A percentile compares a stretch with the other conserved stretches of the same genome.
phyloP scores from a whole-genome alignment of 2,113 vertebrate species.

The Apaloderma vittatum region DNA sequence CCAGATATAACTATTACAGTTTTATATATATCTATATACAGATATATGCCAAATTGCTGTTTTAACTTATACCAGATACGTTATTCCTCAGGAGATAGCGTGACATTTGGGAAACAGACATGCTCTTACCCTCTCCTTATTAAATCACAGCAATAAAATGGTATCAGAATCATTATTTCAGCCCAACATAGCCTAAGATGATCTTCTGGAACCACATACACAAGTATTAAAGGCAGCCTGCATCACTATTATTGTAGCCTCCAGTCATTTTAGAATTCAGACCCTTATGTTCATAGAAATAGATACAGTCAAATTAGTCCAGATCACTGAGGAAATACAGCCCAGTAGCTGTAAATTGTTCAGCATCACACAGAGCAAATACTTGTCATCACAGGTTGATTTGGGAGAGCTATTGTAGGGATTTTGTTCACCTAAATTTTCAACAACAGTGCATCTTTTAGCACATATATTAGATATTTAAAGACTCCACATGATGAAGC shows the following conservation, averaged over 20 bases:
- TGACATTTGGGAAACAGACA: neutral
- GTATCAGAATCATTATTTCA: neutral
- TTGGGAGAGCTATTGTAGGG: neutral
- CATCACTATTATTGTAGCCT: neutral
- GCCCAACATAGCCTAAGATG: neutral
- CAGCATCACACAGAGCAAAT: neutral
- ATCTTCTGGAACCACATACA: neutral
- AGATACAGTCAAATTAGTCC: neutral
- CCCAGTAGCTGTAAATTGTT: neutral
- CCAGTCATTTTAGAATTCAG: neutral
- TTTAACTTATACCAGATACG: neutral
- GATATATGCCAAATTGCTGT: neutral
- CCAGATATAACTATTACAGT: neutral
- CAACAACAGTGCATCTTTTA: neutral
- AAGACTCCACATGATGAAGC: neutral
- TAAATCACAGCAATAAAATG: neutral
- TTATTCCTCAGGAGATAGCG: neutral
- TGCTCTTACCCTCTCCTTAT: neutral
- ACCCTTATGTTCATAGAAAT: neutral
- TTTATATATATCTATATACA: no score
- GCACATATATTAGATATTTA: neutral
- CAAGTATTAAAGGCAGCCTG: neutral
- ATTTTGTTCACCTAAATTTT: neutral
- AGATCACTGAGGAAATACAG: neutral
- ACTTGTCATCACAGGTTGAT: neutral